phyloP scores from a whole-genome alignment of 2,888 invertebrate species.

The Unio delphinus region DNA sequence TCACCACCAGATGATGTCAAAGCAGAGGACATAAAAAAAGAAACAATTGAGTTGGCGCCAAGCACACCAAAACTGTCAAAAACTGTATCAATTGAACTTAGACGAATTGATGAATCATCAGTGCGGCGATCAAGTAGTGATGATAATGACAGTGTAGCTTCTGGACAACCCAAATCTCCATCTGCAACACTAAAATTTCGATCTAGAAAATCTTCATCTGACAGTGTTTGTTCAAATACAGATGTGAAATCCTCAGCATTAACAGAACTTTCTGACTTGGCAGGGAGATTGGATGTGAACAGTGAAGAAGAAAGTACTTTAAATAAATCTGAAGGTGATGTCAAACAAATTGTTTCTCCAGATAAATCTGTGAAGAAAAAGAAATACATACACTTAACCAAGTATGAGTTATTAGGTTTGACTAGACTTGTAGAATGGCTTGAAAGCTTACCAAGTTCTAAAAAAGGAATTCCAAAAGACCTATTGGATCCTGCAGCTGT shows the following conservation, averaged over 20 bases:
- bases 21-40: too few relatives aligned
- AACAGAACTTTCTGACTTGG: constrained; percentile 22
- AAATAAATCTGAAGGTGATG: too few relatives aligned
- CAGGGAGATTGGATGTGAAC: constrained; percentile 1
- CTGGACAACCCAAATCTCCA: constrained; percentile 26
- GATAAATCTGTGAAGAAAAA: constrained; percentile 13
- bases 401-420: constrained; percentile 65
- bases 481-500: constrained; percentile 90
- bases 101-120: constrained; percentile 51
- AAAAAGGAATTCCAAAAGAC: constrained; percentile 92
- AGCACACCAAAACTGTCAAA: constrained; percentile 48
- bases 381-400: constrained; percentile 54
- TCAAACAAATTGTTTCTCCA: too few relatives aligned
- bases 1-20: constrained; percentile 25
- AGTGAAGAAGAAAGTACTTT: neutral
- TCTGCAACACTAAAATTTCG: constrained; percentile 21
- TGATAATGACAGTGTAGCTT: constrained; percentile 37
- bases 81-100: constrained; percentile 56
- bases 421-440: constrained; percentile 86
- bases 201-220: constrained; percentile 38
- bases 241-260: constrained; percentile 15
- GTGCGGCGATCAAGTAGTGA: constrained; percentile 32
- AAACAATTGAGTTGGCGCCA: too few relatives aligned
- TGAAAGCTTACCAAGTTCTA: constrained; percentile 88
- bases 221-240: constrained; percentile 35